Conservation (phyloP, 1,140 invertebrate species). For the Drosophila repleta region DNA sequence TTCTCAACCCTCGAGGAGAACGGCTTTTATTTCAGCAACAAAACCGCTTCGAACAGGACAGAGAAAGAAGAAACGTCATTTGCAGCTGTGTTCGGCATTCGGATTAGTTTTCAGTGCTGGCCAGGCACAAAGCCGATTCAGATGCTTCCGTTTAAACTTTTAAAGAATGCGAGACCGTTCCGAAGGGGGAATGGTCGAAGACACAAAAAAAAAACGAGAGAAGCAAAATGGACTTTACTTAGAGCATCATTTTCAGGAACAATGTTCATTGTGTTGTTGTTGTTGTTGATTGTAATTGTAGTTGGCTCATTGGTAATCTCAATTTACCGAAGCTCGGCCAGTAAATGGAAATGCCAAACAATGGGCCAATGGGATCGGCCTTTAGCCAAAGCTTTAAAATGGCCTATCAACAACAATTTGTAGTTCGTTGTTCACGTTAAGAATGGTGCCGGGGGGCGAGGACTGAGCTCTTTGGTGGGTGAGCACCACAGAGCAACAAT, state of each 20-base stretch:
- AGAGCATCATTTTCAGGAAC: conserved; percentile 59
- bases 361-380: conserved; percentile 39
- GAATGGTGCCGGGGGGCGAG: not conserved
- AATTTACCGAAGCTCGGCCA: conserved; percentile 58
- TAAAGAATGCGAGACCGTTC: conserved; percentile 37
- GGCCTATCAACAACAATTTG: conserved; percentile 77
- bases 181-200: conserved; percentile 12
- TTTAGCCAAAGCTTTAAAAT: conserved; percentile 65
- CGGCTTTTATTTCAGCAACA: conserved; percentile 45
- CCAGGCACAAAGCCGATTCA: conserved; percentile 1
- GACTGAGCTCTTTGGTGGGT: not conserved
- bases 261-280: conserved; percentile 58
- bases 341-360: conserved; percentile 47
- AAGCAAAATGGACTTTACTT: conserved; percentile 37
- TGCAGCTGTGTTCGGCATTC: conserved; percentile 1
- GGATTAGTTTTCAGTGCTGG: conserved; percentile 9
- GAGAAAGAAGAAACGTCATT: not conserved
- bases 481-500: conserved; percentile 50
- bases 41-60: conserved; percentile 2
- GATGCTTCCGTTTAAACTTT: conserved; percentile 20
- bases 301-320: conserved; percentile 77
- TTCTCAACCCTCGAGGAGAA: not conserved
- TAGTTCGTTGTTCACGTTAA: conserved; percentile 72
- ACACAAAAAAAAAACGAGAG: not conserved
- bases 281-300: conserved; percentile 46